phyloP scores from a whole-genome alignment of 1,140 invertebrate species.

The Scylla paramamosain region DNA sequence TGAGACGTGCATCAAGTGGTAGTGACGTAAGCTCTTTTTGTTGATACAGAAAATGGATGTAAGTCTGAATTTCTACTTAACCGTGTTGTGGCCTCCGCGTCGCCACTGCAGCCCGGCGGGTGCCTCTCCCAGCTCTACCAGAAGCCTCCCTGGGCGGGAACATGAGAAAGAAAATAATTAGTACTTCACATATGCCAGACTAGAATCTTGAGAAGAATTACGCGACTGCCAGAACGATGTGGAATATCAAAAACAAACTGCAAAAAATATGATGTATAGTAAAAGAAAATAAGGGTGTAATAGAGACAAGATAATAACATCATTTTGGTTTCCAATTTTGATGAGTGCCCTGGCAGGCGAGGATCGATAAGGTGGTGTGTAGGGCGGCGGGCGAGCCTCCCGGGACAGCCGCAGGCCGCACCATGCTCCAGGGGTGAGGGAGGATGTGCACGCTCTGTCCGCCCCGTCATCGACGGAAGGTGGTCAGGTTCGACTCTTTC shows the following conservation, averaged over 20 bases:
- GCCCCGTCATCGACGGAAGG: conserved; percentile 73
- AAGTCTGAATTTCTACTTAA: neutral
- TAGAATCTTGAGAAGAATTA: neutral
- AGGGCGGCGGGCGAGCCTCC: neutral
- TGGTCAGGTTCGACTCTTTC: conserved; percentile 77
- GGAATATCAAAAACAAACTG: no score
- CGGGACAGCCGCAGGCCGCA: conserved; percentile 8
- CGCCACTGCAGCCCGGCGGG: neutral
- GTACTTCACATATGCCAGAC: neutral
- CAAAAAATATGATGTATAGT: no score
- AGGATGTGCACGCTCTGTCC: conserved; percentile 77
- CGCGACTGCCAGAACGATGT: no score
- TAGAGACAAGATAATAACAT: no score
- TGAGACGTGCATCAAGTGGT: neutral
- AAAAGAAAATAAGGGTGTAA: no score
- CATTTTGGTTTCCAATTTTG: neutral
- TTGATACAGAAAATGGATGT: neutral
- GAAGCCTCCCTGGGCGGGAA: neutral
- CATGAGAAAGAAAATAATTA: neutral
- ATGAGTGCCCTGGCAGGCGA: neutral
- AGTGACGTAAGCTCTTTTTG: neutral
- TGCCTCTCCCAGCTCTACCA: no score
- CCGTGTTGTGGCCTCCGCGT: neutral
- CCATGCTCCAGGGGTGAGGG: conserved; percentile 67
- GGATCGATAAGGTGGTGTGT: neutral